Evolutionary conservation across 2,797 vertebrate genomes (phyloP).

Genomic region (Notamacropus eugenii): DNA sequence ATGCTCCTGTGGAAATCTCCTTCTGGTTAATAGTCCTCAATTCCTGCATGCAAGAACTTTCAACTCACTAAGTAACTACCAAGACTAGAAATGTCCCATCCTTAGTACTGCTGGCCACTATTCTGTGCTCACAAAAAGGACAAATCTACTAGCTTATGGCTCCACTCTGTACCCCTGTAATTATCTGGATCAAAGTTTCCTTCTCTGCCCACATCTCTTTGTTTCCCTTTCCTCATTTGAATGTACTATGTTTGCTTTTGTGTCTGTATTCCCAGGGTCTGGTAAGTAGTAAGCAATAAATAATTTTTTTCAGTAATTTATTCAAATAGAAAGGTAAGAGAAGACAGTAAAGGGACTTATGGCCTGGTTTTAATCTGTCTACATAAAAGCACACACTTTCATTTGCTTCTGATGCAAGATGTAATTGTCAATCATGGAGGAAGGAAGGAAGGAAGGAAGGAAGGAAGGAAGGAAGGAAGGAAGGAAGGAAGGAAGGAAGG

Average conservation of each 20-base stretch:
- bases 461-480: too few relatives aligned
- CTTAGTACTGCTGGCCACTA: too few relatives aligned
- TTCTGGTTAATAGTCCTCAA: too few relatives aligned
- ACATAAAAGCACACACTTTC: background rate
- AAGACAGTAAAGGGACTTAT: background rate
- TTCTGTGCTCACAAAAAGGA: too few relatives aligned
- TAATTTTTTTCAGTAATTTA: too few relatives aligned
- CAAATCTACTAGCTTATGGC: too few relatives aligned
- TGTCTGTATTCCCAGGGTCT: background rate
- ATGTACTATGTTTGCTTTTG: background rate
- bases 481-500: too few relatives aligned
- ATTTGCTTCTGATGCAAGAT: background rate
- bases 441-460: background rate
- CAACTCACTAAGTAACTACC: too few relatives aligned
- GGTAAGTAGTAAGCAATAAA: too few relatives aligned
- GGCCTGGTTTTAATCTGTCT: background rate
- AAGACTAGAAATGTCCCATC: too few relatives aligned
- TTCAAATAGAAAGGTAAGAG: background rate
- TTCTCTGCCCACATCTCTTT: background rate
- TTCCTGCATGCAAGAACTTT: too few relatives aligned
- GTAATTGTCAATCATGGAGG: background rate
- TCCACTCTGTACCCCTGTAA: background rate
- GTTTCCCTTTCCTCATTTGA: background rate
- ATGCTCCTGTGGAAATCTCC: too few relatives aligned
- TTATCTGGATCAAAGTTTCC: background rate